Percentiles rank a stretch among this genome's conserved stretches.
These are phyloP conservation scores for Pelvicachromis taeniatus DNA, from an alignment of 2,113 vertebrate genomes.

Conservation along the genomic window DNA sequence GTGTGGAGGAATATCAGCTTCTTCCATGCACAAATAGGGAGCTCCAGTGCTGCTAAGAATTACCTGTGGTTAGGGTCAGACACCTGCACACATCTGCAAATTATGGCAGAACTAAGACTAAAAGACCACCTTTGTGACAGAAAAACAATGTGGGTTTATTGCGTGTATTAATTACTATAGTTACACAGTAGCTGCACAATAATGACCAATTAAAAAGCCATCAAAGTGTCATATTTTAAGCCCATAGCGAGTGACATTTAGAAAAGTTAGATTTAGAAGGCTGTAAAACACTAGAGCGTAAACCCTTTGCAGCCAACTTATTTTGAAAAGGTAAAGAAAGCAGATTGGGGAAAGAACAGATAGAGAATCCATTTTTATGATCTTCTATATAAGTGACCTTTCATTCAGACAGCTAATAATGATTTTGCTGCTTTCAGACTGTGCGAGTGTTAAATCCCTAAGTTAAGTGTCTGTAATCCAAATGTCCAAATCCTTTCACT, in stretches of 20 bases:
- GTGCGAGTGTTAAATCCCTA: not conserved
- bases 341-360: not conserved
- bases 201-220: not conserved
- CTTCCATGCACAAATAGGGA: not conserved
- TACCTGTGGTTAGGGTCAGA: not conserved
- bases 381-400: constrained; percentile 7
- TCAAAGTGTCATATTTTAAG: not conserved
- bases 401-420: constrained; percentile 12
- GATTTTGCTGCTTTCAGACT: not conserved
- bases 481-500: not conserved
- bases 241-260: not conserved
- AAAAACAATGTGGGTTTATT: constrained; percentile 14
- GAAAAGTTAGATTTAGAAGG: not conserved
- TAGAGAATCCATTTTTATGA: not conserved
- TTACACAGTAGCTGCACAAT: not conserved
- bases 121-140: constrained; percentile 28
- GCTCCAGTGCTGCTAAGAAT: not conserved
- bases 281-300: not conserved
- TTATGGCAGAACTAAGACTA: constrained; percentile 36
- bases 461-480: not conserved
- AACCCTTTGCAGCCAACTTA: not conserved
- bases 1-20: not conserved
- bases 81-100: not conserved
- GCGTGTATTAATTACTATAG: constrained; percentile 24
- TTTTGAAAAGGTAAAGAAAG: not conserved